phyloP scores from a whole-genome alignment of 2,113 vertebrate species.

The Capreolus pygargus region DNA sequence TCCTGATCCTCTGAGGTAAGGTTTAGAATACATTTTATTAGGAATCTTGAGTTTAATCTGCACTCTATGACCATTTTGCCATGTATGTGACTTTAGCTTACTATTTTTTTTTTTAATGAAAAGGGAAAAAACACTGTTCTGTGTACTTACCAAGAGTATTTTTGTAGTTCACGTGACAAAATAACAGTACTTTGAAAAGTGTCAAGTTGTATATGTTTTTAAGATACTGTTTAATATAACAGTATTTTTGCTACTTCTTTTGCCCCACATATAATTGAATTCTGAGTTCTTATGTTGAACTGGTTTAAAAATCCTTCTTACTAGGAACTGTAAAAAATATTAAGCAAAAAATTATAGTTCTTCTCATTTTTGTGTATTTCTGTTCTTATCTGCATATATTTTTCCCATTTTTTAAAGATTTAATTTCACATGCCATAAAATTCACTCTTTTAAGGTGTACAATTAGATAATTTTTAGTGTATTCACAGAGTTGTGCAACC shows the following conservation, averaged over 20 bases:
- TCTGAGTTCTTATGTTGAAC: constrained; percentile 6
- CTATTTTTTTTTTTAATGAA: neutral
- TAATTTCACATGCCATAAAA: neutral
- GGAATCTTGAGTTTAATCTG: neutral
- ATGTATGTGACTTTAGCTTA: neutral
- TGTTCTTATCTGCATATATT: neutral
- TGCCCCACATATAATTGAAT: neutral
- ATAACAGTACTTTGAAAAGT: neutral
- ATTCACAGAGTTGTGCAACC: neutral
- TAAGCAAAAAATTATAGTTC: neutral
- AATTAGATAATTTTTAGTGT: neutral
- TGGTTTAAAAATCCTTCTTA: neutral
- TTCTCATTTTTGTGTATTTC: neutral
- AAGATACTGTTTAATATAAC: neutral
- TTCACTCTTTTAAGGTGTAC: neutral
- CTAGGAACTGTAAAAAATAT: neutral
- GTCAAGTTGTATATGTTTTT: neutral
- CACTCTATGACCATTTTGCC: neutral
- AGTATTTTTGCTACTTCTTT: neutral
- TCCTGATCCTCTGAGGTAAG: neutral
- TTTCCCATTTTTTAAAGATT: neutral
- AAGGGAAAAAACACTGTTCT: neutral
- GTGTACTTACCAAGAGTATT: neutral
- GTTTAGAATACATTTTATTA: neutral
- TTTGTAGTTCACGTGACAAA: neutral